Evolutionary conservation across 2,797 vertebrate genomes (phyloP).

Genomic region (Schizopygopsis pylzovi): DNA sequence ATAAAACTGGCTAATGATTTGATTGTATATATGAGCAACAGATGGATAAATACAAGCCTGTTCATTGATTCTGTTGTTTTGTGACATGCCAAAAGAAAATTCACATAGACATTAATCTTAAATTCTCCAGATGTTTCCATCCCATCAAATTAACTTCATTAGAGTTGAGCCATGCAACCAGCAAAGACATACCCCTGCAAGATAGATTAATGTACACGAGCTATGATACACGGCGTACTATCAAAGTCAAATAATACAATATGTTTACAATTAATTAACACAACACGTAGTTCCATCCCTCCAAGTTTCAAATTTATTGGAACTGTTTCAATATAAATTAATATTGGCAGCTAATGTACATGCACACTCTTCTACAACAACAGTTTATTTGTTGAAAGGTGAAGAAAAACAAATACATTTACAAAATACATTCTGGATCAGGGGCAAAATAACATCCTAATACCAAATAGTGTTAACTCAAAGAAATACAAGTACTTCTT

Average conservation of each 20-base stretch:
- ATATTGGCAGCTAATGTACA: constrained; percentile 56
- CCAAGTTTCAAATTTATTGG: constrained; percentile 39
- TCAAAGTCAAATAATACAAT: constrained; percentile 47
- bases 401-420: constrained; percentile 58
- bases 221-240: constrained; percentile 41
- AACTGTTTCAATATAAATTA: constrained; percentile 62
- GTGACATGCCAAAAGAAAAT: neutral
- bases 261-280: constrained; percentile 49
- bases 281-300: constrained; percentile 40
- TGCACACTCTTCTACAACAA: constrained; percentile 47
- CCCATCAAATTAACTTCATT: constrained; percentile 23
- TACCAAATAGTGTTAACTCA: constrained; percentile 53
- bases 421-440: constrained; percentile 69
- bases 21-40: constrained; percentile 24
- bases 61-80: constrained; percentile 15
- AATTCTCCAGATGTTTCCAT: neutral
- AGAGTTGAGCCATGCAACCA: constrained; percentile 31
- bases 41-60: constrained; percentile 24
- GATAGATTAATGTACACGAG: constrained; percentile 38
- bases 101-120: neutral
- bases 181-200: constrained; percentile 19
- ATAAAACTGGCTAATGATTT: constrained; percentile 40
- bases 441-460: constrained; percentile 52
- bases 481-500: constrained; percentile 61
- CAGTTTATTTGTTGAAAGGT: constrained; percentile 51